Conservation (phyloP, 1,140 invertebrate species). For the Nomia melanderi region DNA sequence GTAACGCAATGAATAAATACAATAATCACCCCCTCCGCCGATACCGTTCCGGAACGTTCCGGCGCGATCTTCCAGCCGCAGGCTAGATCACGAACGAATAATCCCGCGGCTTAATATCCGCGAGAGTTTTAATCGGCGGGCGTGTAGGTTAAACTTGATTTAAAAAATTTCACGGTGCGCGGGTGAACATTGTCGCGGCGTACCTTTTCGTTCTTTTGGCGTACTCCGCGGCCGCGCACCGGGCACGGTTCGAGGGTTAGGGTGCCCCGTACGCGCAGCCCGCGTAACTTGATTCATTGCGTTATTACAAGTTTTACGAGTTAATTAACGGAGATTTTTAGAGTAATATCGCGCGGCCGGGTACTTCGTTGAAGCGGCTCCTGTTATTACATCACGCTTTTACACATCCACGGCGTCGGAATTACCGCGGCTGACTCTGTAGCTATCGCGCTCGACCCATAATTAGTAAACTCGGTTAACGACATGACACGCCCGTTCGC, state of each 20-base stretch:
- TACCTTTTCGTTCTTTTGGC: neutral
- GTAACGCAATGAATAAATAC: too few species aligned
- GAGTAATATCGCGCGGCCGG: constrained; percentile 52
- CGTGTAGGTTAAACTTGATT: constrained; percentile 11
- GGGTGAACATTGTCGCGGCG: constrained; percentile 16
- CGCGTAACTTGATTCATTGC: constrained; percentile 49
- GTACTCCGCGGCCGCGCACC: too few species aligned
- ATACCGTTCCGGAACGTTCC: too few species aligned
- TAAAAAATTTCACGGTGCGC: constrained; percentile 13
- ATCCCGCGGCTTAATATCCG: neutral
- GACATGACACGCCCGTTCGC: constrained; percentile 37
- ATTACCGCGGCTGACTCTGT: constrained; percentile 45
- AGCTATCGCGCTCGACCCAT: constrained; percentile 60
- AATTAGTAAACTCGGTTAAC: constrained; percentile 67
- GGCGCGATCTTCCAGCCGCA: neutral
- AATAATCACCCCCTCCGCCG: too few species aligned
- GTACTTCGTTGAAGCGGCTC: constrained; percentile 56
- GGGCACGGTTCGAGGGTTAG: neutral
- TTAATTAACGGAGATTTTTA: constrained; percentile 62
- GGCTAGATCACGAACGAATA: neutral
- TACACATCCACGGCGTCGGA: constrained; percentile 56
- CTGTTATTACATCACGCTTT: constrained; percentile 54
- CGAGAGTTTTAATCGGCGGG: neutral
- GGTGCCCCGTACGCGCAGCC: neutral
- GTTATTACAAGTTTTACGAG: constrained; percentile 62